Evolutionary conservation across 2,797 vertebrate genomes (phyloP).

Genomic region (Gouania willdenowi): DNA sequence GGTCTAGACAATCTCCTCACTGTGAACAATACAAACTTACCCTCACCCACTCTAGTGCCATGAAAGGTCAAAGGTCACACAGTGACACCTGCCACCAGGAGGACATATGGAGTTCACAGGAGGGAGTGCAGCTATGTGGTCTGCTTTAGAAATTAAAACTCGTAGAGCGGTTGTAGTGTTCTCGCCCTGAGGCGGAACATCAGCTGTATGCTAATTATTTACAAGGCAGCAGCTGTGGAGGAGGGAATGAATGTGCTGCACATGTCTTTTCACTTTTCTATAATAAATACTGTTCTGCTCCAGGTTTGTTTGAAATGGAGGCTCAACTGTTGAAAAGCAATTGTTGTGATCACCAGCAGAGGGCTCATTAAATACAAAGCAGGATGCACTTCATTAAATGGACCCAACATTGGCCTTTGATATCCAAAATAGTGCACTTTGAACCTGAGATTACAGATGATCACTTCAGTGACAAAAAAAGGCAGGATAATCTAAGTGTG

Average conservation of each 20-base stretch:
- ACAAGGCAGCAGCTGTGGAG: slow-evolving; percentile 26
- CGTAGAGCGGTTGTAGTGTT: slow-evolving; percentile 39
- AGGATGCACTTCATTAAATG: too few relatives aligned
- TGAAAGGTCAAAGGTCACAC: slow-evolving; percentile 59
- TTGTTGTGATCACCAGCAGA: too few relatives aligned
- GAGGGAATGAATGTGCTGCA: slow-evolving; percentile 29
- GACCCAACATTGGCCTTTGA: too few relatives aligned
- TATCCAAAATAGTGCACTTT: too few relatives aligned
- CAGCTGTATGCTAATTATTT: slow-evolving; percentile 79
- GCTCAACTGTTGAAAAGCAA: too few relatives aligned
- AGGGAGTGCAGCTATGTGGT: slow-evolving; percentile 52
- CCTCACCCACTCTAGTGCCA: slow-evolving; percentile 40
- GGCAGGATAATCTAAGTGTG: too few relatives aligned
- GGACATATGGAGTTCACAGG: slow-evolving; percentile 62
- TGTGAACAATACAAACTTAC: slow-evolving; percentile 49
- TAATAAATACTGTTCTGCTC: too few relatives aligned
- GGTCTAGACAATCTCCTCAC: slow-evolving; percentile 61
- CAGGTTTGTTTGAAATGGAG: too few relatives aligned
- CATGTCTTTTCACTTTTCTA: slow-evolving; percentile 4
- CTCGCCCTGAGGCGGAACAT: slow-evolving; percentile 49
- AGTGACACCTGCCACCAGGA: slow-evolving; percentile 72
- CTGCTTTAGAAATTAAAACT: slow-evolving; percentile 41
- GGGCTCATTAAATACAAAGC: too few relatives aligned
- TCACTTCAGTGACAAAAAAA: too few relatives aligned
- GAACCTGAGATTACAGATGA: too few relatives aligned